These are phyloP conservation scores for Centrocercus urophasianus DNA, from an alignment of 2,113 vertebrate genomes.

Conservation along the genomic window DNA sequence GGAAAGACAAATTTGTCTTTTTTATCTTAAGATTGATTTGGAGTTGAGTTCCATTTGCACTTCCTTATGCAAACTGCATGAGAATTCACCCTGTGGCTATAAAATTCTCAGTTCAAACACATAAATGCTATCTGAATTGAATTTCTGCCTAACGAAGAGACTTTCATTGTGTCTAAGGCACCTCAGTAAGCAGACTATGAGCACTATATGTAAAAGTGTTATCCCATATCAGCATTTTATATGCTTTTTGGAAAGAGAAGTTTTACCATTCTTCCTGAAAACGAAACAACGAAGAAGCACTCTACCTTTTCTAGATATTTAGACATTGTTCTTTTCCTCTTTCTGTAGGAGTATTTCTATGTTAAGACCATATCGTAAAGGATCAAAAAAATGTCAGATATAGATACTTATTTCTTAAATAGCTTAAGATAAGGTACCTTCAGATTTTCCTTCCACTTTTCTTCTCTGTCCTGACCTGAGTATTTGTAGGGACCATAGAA, in stretches of 20 bases:
- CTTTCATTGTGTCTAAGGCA: neutral
- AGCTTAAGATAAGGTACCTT: neutral
- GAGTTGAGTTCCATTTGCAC: neutral
- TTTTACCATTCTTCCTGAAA: neutral
- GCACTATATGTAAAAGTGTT: neutral
- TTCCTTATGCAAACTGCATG: neutral
- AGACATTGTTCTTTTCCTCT: neutral
- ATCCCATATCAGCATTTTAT: neutral
- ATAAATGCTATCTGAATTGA: neutral
- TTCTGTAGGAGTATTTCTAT: neutral
- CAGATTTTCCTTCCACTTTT: neutral
- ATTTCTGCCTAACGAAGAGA: neutral
- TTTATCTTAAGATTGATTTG: neutral
- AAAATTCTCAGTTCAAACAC: neutral
- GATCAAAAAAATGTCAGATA: neutral
- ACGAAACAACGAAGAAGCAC: rapidly evolving
- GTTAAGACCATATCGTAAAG: neutral
- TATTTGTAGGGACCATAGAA: neutral
- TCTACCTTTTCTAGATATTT: neutral
- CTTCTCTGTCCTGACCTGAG: neutral
- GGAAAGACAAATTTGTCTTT: neutral
- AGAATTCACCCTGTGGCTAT: rapidly evolving
- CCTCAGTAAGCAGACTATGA: neutral
- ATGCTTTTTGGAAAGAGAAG: neutral
- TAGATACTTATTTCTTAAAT: neutral